A percentile compares a stretch with the other conserved stretches of the same genome.
Conservation (phyloP, 1,140 invertebrate genomes). For the Eufriesea mexicana region DNA sequence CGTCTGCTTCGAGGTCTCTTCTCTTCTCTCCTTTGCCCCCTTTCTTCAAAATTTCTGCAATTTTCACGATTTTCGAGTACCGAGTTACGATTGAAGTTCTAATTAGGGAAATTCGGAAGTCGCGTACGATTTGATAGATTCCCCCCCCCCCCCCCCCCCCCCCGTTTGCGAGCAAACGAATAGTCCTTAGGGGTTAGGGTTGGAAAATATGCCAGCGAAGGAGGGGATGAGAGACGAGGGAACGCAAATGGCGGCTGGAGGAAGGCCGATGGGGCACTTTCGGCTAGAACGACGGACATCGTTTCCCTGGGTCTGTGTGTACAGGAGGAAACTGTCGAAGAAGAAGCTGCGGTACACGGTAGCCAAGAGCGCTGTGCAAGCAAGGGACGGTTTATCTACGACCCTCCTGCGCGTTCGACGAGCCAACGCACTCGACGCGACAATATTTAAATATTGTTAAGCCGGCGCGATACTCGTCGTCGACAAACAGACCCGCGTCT, state of each 20-base stretch:
- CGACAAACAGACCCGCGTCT: conserved; percentile 51
- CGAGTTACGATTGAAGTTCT: too few species aligned
- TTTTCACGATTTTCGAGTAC: background rate
- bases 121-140: too few species aligned
- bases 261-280: conserved; percentile 26
- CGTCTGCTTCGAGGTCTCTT: background rate
- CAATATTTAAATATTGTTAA: conserved; percentile 73
- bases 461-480: conserved; percentile 62
- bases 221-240: too few species aligned
- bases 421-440: conserved; percentile 54
- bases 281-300: background rate
- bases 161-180: too few species aligned
- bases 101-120: too few species aligned
- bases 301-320: conserved; percentile 43
- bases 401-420: conserved; percentile 51
- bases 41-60: background rate
- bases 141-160: too few species aligned
- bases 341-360: conserved; percentile 56
- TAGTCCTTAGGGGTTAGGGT: too few species aligned
- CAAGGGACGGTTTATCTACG: conserved; percentile 69
- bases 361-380: conserved; percentile 66
- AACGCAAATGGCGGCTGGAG: background rate
- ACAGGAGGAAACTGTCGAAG: conserved; percentile 55
- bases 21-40: background rate
- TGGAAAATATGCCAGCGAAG: too few species aligned